Base-by-base conservation (phyloP, 2,888 invertebrate species). In the Lissocephala sabroskyi region DNA sequence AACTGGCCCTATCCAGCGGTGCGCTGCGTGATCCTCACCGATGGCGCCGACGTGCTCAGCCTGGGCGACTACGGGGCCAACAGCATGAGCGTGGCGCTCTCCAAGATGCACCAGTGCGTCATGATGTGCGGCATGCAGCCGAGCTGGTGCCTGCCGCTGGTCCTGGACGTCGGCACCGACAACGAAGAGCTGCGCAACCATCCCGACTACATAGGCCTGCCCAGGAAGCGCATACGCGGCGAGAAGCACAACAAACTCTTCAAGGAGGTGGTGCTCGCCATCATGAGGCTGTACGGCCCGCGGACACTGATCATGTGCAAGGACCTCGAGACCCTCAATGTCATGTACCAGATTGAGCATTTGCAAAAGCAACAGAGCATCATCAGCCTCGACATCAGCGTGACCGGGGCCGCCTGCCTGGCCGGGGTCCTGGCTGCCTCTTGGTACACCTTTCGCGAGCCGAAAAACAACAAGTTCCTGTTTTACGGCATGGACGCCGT, bases 111-210 rank as follows among this genome's bases (percentile, higher is more conserved):
- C 0, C 28, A 50, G n/a, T 43, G 43, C 26, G 68, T 67, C 1
- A 43, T 73, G 0, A 40, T 30, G 5, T 74, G 58, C 2, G 57
- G 79, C 10, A 45, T 73, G 0, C 26, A 56, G 48, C 71, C 71
- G 3, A 11, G 49, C 1, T 18, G 9, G 9, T 62, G 56, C 0
- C 1, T 79, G 26, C 49, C 65, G 1, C 10, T 79, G 1, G 14
- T 59, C 16, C 18, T 73, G 13, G 71, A 73, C 26, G 49, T 59
- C 9, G 71, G 71, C 37, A 76, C 70, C 1, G 32, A 73, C 16
- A 79, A 76, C 7, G 46, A 49, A 4, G 1, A 13, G 0, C 14
- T 70, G 10, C 13, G 46, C 0, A 1, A 37, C 0, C 45, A 57
- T 29, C 1, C 10, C 0, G 0, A 4, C 0, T 73, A 79, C 16